phyloP scores from a whole-genome alignment of 2,113 vertebrate genomes.

The Lophotis ruficrista region DNA sequence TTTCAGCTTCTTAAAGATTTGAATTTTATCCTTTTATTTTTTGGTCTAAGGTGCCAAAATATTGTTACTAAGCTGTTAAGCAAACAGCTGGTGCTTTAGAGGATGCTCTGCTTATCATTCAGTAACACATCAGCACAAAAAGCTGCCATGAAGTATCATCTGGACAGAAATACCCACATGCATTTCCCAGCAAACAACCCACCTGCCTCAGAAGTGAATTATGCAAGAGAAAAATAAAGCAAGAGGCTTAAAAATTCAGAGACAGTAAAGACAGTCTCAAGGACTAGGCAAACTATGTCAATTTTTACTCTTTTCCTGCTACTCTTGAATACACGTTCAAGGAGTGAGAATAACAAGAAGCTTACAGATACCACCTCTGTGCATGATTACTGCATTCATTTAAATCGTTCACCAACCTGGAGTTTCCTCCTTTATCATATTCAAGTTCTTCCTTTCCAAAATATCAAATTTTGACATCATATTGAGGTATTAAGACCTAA shows the following conservation, averaged over 20 bases:
- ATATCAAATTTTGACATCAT: background rate
- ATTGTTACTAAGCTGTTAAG: background rate
- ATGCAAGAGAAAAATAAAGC: background rate
- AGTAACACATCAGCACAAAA: background rate
- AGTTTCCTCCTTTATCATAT: background rate
- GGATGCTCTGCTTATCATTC: background rate
- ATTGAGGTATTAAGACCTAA: background rate
- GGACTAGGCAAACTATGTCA: background rate
- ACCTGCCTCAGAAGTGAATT: background rate
- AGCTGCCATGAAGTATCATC: background rate
- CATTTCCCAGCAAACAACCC: background rate
- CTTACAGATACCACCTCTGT: background rate
- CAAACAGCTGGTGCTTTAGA: background rate
- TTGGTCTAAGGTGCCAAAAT: background rate
- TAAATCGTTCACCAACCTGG: background rate
- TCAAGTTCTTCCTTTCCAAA: background rate
- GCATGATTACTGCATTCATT: accelerated
- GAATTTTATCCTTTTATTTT: background rate
- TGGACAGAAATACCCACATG: background rate
- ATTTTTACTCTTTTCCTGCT: background rate
- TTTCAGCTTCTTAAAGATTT: background rate
- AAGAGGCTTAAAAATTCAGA: background rate
- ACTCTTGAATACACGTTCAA: background rate
- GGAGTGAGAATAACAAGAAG: background rate
- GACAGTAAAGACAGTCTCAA: background rate